Evolutionary conservation across 2,797 vertebrate species (phyloP), one percentile per base, ranked within the genome.

Genomic region (Aldrovandia affinis): DNA sequence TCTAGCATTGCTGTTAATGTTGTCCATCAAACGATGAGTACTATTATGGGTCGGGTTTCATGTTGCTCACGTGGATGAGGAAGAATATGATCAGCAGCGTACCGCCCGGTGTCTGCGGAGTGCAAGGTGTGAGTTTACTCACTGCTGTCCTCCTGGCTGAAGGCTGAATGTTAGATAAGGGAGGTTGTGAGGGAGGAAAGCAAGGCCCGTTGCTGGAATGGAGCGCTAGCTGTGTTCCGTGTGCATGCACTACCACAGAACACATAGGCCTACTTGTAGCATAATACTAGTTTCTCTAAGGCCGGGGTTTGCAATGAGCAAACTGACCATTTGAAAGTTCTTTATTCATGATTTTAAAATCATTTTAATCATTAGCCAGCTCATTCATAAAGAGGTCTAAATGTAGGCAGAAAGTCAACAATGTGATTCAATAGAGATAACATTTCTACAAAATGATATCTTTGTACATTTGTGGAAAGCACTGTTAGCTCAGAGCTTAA

Each of bases 381-480:
- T 80, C 83, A 80, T 78, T 54, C 83, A 47, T 84, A 25, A 84
- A 52, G 9, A 55, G 47, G 5, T 25, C 47, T 22, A 39, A 33
- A 15, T 42, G 63, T 65, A 44, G 28, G 52, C 63, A 73, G 22
- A 28, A n/a, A 25, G 33, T 5, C 78, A 81, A 2, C 14, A 14
- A 33, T 79, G 9, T 52, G 59, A 18, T 65, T 7, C 59, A 52
- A 50, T 7, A 36, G 30, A 70, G 83, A 44, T 50, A 73, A 47
- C 15, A 5, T 83, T 83, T 57, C n/a, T 70, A 39, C 47, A 47
- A 44, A 82, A 75, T 70, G 25, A 55, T 22, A 39, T 75, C 65
- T 42, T 18, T 80, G 50, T 33, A 68, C 1, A 39, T 20, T 9
- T 50, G 30, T 52, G 20, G 65, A 73, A 52, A 77, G 39, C 36